Base-by-base conservation (phyloP, 1,140 invertebrate species). In the Charaxes varanes region DNA sequence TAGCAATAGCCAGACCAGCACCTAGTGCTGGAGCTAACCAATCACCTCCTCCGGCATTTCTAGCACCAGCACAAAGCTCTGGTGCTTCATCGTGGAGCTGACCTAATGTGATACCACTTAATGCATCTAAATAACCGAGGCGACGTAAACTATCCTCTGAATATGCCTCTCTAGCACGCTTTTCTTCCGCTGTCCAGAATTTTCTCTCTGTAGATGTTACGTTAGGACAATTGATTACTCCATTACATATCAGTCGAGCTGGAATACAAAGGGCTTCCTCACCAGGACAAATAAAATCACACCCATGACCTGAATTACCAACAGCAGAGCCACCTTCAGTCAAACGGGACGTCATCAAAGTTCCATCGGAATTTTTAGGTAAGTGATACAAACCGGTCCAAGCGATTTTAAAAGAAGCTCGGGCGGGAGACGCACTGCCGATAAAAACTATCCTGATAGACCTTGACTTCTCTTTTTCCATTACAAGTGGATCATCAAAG, bases 301-400 rank as follows among this genome's bases (percentile, higher is more conserved):
- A 93, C 16, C 77, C 80, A 31, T 84, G 83, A 11, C 79, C 60
- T 13, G 72, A 76, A 12, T 85, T 85, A 21, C 61, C 27, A 42
- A 58, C 68, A 3, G 36, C 59, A 13, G 52, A 46, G 18, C 55
- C 62, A 8, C 86, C 83, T 77, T 93, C 87, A 42, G 91, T 86
- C 30, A 92, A 62, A 27, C 88, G 85, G 7, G 90, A 91, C 4
- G 90, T 91, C 85, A 91, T 91, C 19, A 94, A 62, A n/a, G 89
- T 90, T 0, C 93, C 93, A 46, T 94, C 91, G 5, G 88, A 87
- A 67, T 95, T 94, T 36, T 93, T 87, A 0, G 94, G 93, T 43
- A 95, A 77, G 68, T 95, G 93, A 61, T 90, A 94, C n/a, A 96
- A 82, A 59, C 95, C 94, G 2, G 93, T 95, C 94, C 94, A 96